Percentiles rank a stretch among this genome's conserved stretches.
Evolutionary conservation across 2,113 vertebrate genomes (phyloP).

Genomic region (Charadrius vociferus): DNA sequence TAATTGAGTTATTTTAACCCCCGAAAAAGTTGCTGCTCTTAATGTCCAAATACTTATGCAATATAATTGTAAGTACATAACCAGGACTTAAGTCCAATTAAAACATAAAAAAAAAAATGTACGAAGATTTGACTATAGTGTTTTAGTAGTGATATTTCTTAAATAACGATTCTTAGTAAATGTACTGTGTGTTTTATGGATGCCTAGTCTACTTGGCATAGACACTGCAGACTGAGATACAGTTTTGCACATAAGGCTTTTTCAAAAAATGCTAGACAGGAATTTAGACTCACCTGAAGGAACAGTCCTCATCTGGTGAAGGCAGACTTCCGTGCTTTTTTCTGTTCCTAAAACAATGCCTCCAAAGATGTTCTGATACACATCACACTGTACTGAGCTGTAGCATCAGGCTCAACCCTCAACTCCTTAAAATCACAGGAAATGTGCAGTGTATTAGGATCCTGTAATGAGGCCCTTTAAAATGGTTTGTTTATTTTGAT

Average conservation of each 20-base stretch:
- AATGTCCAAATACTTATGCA: background rate
- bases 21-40: background rate
- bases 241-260: background rate
- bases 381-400: fast-evolving
- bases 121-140: background rate
- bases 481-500: background rate
- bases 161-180: background rate
- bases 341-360: background rate
- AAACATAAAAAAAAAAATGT: background rate
- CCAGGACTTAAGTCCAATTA: background rate
- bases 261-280: background rate
- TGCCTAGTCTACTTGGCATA: background rate
- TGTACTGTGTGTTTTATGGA: background rate
- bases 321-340: background rate
- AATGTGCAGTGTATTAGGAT: background rate
- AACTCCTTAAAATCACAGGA: background rate
- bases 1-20: background rate
- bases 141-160: background rate
- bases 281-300: background rate
- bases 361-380: background rate
- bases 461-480: background rate
- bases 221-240: background rate
- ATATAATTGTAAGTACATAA: background rate
- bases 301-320: background rate
- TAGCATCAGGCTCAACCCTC: background rate